Conservation (phyloP, 2,113 vertebrate genomes). For the Gopherus evgoodei region DNA sequence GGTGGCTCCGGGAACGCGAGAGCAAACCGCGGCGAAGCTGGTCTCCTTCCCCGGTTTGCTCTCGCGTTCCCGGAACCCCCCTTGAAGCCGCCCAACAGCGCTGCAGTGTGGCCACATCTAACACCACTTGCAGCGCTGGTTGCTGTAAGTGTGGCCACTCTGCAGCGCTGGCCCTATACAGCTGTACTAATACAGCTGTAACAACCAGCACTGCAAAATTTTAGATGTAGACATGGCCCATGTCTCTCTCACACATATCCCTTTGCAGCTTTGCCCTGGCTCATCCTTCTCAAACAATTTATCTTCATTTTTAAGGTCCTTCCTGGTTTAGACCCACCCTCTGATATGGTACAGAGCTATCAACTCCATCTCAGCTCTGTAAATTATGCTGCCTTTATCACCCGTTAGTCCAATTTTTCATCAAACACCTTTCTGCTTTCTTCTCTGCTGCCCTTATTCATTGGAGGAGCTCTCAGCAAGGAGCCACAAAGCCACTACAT, state of each 20-base stretch:
- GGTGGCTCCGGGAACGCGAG: too few species aligned
- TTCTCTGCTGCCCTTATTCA: not conserved
- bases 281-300: not conserved
- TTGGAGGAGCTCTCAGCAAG: not conserved
- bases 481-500: not conserved
- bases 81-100: too few species aligned
- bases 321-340: not conserved
- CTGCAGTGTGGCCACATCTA: too few species aligned
- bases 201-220: too few species aligned
- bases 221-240: too few species aligned
- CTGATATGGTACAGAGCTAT: not conserved
- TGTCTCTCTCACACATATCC: not conserved
- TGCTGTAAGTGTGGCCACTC: too few species aligned
- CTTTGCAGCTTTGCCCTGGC: not conserved
- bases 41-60: too few species aligned
- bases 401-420: not conserved
- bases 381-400: not conserved
- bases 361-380: not conserved
- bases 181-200: too few species aligned
- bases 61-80: too few species aligned
- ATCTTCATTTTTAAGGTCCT: not conserved
- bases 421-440: fast-evolving
- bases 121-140: too few species aligned
- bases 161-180: too few species aligned
- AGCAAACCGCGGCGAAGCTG: too few species aligned